These are phyloP conservation scores for Brachyistius frenatus DNA, from an alignment of 2,113 vertebrate species.

Conservation along the genomic window DNA sequence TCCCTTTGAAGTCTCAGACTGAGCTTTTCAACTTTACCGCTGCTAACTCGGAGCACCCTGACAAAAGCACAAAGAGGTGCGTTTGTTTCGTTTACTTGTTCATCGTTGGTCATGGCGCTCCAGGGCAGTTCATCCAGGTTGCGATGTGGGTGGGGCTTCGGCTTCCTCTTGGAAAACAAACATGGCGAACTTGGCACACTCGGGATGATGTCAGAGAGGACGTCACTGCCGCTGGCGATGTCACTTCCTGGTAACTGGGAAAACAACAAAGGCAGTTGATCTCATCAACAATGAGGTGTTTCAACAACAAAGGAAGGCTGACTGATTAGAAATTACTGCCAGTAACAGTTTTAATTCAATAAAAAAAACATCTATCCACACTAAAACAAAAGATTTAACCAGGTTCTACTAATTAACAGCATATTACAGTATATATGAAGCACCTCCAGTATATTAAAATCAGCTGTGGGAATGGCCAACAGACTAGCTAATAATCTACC, in stretches of 20 bases:
- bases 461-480: not conserved
- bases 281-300: not conserved
- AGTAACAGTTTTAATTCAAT: no score
- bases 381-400: no score
- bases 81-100: conserved; percentile 84
- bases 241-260: conserved; percentile 95
- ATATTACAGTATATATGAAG: not conserved
- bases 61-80: not conserved
- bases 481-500: conserved; percentile 79
- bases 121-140: conserved; percentile 98
- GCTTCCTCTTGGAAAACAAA: conserved; percentile 93
- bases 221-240: conserved; percentile 96
- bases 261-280: conserved; percentile 4
- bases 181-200: conserved; percentile 97
- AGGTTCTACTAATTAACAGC: no score
- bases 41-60: not conserved
- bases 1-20: not conserved
- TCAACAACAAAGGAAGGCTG: not conserved
- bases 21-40: not conserved
- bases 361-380: no score
- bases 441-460: not conserved
- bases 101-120: conserved; percentile 99
- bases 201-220: conserved; percentile 97
- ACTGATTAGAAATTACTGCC: not conserved
- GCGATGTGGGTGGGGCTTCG: conserved; percentile 87